These are phyloP conservation scores for Meriones psammophilus DNA, from an alignment of 2,797 vertebrate species.

Conservation along the genomic window DNA sequence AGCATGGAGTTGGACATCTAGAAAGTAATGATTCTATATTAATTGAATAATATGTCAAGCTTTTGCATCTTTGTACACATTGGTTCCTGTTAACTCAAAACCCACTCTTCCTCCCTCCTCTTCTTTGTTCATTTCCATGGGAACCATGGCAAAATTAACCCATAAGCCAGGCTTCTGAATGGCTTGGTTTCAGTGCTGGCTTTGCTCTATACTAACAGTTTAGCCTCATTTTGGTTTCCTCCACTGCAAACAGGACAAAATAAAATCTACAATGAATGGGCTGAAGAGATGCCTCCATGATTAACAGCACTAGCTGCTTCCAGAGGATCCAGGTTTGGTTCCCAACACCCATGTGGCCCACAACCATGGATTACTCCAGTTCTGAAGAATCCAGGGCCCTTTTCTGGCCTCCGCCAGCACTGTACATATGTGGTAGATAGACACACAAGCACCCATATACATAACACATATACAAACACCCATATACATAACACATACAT, in stretches of 20 bases:
- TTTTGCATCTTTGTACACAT: background rate
- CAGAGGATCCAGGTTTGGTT: background rate
- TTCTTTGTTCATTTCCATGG: background rate
- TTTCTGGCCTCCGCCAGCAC: background rate
- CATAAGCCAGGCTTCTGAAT: conserved; percentile 30
- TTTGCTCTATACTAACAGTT: background rate
- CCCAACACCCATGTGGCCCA: too few species aligned
- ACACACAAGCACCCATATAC: background rate
- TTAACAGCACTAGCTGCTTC: background rate
- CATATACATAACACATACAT: too few species aligned
- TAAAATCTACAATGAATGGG: background rate
- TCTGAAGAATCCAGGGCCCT: background rate
- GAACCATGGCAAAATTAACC: background rate
- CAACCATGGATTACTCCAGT: background rate
- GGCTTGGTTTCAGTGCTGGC: background rate
- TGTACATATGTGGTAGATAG: background rate
- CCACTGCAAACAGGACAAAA: conserved; percentile 14
- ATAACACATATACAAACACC: too few species aligned
- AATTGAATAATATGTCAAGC: conserved; percentile 19
- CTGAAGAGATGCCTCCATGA: background rate
- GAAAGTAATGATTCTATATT: background rate
- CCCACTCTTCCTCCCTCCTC: background rate
- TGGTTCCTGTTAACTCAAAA: background rate
- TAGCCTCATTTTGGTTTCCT: conserved; percentile 18
- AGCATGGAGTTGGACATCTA: background rate